phyloP scores from a whole-genome alignment of 2,113 vertebrate genomes.

The Indri indri region DNA sequence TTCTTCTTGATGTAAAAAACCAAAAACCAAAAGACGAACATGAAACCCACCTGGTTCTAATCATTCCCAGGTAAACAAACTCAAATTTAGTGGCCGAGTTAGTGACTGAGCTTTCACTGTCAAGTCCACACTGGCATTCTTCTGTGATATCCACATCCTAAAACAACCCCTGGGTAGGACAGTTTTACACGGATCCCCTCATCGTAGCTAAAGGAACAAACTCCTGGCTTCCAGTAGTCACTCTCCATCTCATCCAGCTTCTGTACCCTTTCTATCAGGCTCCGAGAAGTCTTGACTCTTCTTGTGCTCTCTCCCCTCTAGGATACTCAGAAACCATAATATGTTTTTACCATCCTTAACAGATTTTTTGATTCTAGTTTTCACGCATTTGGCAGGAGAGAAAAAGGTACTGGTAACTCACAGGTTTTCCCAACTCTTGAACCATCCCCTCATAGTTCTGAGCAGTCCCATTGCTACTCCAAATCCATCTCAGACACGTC shows the following conservation, averaged over 20 bases:
- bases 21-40: neutral
- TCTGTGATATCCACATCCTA: neutral
- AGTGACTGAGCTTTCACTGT: neutral
- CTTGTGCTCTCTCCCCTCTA: accelerated
- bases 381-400: neutral
- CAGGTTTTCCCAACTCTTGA: neutral
- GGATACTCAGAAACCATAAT: neutral
- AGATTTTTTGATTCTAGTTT: neutral
- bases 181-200: neutral
- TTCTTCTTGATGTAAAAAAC: neutral
- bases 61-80: neutral
- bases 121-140: neutral
- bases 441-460: neutral
- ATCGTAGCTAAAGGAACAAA: neutral
- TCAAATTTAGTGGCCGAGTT: neutral
- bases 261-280: neutral
- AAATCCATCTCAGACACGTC: neutral
- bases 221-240: neutral
- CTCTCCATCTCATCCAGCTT: neutral
- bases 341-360: neutral
- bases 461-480: neutral
- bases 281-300: neutral
- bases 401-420: neutral
- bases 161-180: neutral
- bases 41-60: neutral